Base-by-base conservation (phyloP, 2,113 vertebrate genomes). In the Charadrius vociferus region DNA sequence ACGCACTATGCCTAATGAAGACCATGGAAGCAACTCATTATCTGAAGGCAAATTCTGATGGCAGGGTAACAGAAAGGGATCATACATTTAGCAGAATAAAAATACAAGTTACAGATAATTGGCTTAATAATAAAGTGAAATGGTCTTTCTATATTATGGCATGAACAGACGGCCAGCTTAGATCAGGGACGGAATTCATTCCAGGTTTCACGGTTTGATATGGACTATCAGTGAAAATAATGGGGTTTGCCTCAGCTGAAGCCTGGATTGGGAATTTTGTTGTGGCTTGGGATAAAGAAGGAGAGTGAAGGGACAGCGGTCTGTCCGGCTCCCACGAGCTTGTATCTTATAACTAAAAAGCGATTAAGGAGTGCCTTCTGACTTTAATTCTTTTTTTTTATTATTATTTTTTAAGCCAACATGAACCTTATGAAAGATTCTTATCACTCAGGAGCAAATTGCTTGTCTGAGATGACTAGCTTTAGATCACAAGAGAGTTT, bases 361-460 rank as follows among this genome's bases (percentile, higher is more conserved):
- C 86, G 24, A 70, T 59, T 74, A 53, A 93, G 68, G 41, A 88
- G 49, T 56, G 43, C 65, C 49, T 87, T 63, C 34, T 65, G 36
- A 29, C 36, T 86, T 83, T 10, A 36, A 34, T 58, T 50, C 21
- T 34, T 23, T 34, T 30, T 67, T 45, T 6, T 45, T 61, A 7
- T 37, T 56, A 16, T 24, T 36, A 21, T 9, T 68, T 67, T 93
- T 6, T 43, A 74, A 78, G 39, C 11, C 71, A 66, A 12, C 13
- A 7, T 37, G 41, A 93, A 72, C 12, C 14, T 80, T 65, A 50
- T 29, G 26, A 50, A 92, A 88, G 30, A 62, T 56, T 95, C 81
- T 67, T 90, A 81, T 67, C 87, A 72, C 68, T 86, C 52, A 72
- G 88, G 30, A 94, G 74, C 45, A 95, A 96, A 93, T 79, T 67